Evolutionary conservation across 1,140 invertebrate genomes (phyloP), one percentile per base, ranked within the genome.

Genomic region (Theocolax elegans): DNA sequence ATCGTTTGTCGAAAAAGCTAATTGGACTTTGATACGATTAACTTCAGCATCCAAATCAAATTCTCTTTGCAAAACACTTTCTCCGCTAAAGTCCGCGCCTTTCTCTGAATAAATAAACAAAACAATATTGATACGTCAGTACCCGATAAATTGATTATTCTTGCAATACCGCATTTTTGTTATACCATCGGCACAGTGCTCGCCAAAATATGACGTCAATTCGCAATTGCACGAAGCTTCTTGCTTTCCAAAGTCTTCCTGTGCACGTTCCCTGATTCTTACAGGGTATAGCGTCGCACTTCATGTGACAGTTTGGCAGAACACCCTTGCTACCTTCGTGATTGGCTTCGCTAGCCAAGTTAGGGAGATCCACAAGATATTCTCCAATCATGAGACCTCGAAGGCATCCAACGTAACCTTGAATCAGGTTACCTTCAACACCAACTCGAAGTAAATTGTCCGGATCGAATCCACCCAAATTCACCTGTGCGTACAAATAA

Each of bases 221-320:
- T 95, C 91, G 77, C 96, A 98, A 73, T 97, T 91, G 80, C 96
- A 98, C 7, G 91, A 91, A 67, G 92, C 93, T 72, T 93, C 89
- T 60, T 92, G 92, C 58, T 92, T 91, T n/a, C 90, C 90, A 80
- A 97, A 97, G 80, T 95, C 92, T 82, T 98, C 95, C n/a, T 9
- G 93, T 91, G 77, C 96, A 98, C 19, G 92, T 88, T 1, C 95
- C 95, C 8, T 91, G 90, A 83, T 97, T 94, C 76, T 94, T 92
- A 78, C 96, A 98, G 0, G 95, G 95, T 58, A 92, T 88, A 0
- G 90, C 88, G 72, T 95, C 93, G 80, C 95, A 98, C 76, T 94
- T 93, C 90, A 95, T 95, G 73, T 92, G 91, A 84, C 95, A 97
- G 72, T 93, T 91, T 1, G 90, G 89, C 17, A 94, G 81, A 0